phyloP scores from a whole-genome alignment of 2,113 vertebrate genomes.

The Actenoides hombroni region DNA sequence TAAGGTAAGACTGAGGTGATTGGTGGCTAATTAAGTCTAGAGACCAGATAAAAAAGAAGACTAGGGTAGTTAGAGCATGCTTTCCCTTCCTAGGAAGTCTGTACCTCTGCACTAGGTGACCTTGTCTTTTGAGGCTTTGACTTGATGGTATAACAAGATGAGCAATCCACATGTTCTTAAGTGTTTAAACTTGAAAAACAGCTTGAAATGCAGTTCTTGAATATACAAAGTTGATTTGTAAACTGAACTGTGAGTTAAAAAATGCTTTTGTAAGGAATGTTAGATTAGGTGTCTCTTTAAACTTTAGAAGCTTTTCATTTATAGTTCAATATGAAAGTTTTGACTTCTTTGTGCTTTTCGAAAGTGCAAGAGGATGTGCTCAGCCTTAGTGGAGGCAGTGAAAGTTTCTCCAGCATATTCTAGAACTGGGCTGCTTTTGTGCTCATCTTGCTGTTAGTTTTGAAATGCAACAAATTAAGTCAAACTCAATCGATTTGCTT shows the following conservation, averaged over 20 bases:
- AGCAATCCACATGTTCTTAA: background rate
- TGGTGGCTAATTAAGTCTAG: background rate
- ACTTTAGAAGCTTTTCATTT: background rate
- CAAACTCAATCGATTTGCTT: background rate
- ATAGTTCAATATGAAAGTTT: background rate
- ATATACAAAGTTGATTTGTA: background rate
- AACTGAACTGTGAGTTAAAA: background rate
- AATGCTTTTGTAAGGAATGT: background rate
- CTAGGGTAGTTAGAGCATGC: background rate
- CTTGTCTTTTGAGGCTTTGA: background rate
- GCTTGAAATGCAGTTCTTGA: background rate
- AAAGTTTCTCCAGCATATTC: background rate
- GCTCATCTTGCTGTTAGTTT: background rate
- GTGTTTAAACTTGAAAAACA: background rate
- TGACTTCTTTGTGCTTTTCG: background rate
- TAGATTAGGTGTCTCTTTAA: background rate
- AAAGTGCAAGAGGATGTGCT: constrained; percentile 19
- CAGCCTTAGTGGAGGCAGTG: background rate
- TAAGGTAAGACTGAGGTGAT: background rate
- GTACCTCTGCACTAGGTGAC: background rate
- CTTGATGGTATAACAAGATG: background rate
- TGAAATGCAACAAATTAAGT: background rate
- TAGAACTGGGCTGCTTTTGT: background rate
- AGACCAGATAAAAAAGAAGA: background rate
- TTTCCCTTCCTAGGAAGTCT: background rate